These are phyloP conservation scores for Antrozous pallidus DNA, from an alignment of 2,797 vertebrate genomes.

Conservation along the genomic window DNA sequence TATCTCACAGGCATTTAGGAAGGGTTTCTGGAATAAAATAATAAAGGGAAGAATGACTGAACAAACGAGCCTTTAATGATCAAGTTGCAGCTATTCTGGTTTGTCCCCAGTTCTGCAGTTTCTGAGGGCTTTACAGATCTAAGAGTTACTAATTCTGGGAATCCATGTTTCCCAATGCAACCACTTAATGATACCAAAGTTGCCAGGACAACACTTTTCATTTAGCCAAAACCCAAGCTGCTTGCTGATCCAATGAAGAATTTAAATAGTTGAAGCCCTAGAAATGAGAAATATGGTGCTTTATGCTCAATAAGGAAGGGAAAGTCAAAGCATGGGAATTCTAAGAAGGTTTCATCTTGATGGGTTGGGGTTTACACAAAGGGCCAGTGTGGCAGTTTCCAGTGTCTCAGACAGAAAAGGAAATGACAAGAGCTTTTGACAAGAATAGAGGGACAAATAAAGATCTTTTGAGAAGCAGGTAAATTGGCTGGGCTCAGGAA, in stretches of 20 bases:
- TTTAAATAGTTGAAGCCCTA: neutral
- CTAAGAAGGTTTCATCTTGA: conserved; percentile 31
- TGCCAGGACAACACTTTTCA: neutral
- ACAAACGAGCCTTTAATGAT: neutral
- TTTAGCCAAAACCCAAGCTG: neutral
- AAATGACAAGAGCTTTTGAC: conserved; percentile 60
- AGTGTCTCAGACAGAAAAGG: conserved; percentile 45
- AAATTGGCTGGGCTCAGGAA: conserved; percentile 14
- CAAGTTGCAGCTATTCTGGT: neutral
- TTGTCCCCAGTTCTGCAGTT: neutral
- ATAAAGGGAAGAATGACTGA: neutral
- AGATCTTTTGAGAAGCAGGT: conserved; percentile 58
- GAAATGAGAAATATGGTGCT: conserved; percentile 1
- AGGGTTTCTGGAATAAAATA: neutral
- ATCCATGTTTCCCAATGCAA: neutral
- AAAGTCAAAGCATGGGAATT: conserved; percentile 4
- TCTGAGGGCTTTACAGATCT: neutral
- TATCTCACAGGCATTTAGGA: neutral
- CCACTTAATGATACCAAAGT: neutral
- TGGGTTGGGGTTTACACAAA: conserved; percentile 4
- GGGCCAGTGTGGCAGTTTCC: neutral
- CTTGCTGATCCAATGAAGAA: neutral
- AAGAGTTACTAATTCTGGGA: neutral
- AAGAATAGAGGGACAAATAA: conserved; percentile 52
- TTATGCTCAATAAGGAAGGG: neutral